Conservation (phyloP, 2,797 vertebrate genomes). For the Malurus splendens region DNA sequence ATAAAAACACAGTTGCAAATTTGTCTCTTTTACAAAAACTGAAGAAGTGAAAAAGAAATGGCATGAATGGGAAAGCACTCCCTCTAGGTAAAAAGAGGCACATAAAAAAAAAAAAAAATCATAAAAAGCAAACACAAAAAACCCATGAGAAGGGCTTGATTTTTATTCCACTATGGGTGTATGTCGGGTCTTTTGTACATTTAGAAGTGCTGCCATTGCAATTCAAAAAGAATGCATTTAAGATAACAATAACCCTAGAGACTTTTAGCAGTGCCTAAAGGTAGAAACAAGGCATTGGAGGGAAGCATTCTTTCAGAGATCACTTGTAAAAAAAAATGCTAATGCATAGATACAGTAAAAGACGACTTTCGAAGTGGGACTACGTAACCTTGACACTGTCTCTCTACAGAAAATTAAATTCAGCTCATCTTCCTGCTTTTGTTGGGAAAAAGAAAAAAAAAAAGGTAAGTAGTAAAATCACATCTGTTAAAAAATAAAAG, state of each 20-base stretch:
- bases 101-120: neutral
- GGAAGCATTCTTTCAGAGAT: neutral
- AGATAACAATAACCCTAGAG: neutral
- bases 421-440: neutral
- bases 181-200: neutral
- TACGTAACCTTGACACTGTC: neutral
- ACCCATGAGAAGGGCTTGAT: neutral
- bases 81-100: neutral
- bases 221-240: neutral
- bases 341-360: neutral
- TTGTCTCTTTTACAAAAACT: neutral
- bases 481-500: neutral
- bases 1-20: neutral
- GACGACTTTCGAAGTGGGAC: neutral
- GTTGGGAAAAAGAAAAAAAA: neutral
- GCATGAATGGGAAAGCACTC: neutral
- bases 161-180: neutral
- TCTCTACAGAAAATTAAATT: slow-evolving; percentile 1
- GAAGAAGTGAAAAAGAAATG: neutral
- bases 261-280: neutral
- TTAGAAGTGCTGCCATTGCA: neutral
- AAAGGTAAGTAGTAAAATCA: neutral
- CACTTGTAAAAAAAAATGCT: neutral
- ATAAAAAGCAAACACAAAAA: neutral
- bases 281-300: neutral